phyloP scores from a whole-genome alignment of 2,888 invertebrate genomes.

The Epiblema foenella region DNA sequence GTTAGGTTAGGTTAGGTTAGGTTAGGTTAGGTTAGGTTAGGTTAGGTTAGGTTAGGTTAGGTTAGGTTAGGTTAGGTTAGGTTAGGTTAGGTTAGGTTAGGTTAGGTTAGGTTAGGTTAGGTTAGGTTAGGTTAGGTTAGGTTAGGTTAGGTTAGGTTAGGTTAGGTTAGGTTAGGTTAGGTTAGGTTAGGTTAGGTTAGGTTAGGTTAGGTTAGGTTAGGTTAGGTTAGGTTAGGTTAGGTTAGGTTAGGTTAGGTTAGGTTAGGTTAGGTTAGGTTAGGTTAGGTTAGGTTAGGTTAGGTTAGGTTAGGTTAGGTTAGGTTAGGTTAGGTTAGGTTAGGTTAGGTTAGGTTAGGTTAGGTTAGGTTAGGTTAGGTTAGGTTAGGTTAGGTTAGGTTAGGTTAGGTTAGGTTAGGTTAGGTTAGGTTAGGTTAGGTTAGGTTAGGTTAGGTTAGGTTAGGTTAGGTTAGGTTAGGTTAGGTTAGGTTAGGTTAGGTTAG shows the following conservation, averaged over 20 bases:
- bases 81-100: constrained; percentile 50
- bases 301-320: constrained; percentile 11
- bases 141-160: constrained; percentile 49
- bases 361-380: constrained; percentile 11
- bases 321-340: constrained; percentile 11
- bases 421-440: too few relatives aligned
- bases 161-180: constrained; percentile 52
- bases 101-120: constrained; percentile 43
- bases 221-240: constrained; percentile 11
- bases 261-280: constrained; percentile 11
- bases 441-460: too few relatives aligned
- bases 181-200: constrained; percentile 11
- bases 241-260: constrained; percentile 11
- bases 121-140: constrained; percentile 41
- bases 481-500: too few relatives aligned
- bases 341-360: constrained; percentile 11
- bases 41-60: constrained; percentile 47
- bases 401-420: too few relatives aligned
- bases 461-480: too few relatives aligned
- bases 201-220: constrained; percentile 11
- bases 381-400: too few relatives aligned
- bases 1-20: constrained; percentile 47
- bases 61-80: constrained; percentile 41
- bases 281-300: constrained; percentile 11
- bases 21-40: constrained; percentile 39